Conservation (phyloP, 2,113 vertebrate species). For the Macroglossus sobrinus region DNA sequence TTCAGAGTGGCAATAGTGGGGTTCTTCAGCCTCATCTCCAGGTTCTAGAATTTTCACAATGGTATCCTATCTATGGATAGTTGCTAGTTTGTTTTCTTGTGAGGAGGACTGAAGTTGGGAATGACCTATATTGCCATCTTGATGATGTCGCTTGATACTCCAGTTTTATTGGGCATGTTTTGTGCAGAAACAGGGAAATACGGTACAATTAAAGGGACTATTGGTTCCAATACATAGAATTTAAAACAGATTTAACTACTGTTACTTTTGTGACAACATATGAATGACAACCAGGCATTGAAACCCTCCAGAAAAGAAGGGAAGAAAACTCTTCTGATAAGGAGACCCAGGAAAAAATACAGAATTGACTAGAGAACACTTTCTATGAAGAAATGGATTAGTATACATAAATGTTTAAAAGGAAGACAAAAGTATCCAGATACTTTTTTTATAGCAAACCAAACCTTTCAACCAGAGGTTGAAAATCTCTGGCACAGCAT, state of each 20-base stretch:
- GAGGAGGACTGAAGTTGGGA: not conserved
- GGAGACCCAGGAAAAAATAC: not conserved
- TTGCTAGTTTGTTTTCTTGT: not conserved
- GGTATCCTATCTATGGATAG: not conserved
- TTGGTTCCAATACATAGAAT: not conserved
- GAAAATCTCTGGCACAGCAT: not conserved
- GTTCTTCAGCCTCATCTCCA: not conserved
- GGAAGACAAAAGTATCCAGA: not conserved
- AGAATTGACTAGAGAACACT: not conserved
- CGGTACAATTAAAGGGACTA: not conserved
- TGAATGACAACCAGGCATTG: not conserved
- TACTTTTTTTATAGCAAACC: not conserved
- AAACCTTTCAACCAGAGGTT: not conserved
- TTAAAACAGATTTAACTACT: not conserved
- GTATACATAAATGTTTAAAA: not conserved
- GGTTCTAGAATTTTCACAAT: not conserved
- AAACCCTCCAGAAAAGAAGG: not conserved
- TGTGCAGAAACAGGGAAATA: conserved; percentile 8
- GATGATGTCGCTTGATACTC: not conserved
- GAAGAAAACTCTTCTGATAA: not conserved
- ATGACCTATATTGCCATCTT: not conserved
- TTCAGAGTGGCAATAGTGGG: not conserved
- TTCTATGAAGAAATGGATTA: not conserved
- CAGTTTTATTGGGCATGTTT: not conserved
- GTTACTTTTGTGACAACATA: not conserved